Evolutionary conservation across 2,113 vertebrate genomes (phyloP).

Genomic region (Notothenia rossii): DNA sequence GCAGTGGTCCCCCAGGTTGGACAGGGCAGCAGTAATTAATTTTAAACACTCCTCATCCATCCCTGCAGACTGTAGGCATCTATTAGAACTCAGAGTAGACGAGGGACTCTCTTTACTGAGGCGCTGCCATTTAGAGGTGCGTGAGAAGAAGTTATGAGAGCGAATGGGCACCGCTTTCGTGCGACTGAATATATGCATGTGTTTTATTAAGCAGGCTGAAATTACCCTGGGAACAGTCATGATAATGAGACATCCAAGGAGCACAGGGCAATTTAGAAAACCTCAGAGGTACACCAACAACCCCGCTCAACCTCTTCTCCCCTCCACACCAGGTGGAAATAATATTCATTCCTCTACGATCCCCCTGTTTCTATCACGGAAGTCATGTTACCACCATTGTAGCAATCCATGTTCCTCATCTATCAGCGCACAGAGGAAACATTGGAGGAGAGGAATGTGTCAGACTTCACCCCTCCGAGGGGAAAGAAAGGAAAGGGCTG

Average conservation of each 20-base stretch:
- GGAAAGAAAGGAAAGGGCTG: constrained; percentile 71
- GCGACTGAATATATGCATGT: constrained; percentile 50
- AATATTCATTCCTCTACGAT: constrained; percentile 53
- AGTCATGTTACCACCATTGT: constrained; percentile 42
- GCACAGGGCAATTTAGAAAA: constrained; percentile 63
- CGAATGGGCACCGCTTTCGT: constrained; percentile 43
- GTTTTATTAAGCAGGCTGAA: constrained; percentile 69
- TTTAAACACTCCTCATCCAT: constrained; percentile 73
- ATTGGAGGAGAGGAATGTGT: constrained; percentile 73
- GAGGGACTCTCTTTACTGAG: constrained; percentile 49
- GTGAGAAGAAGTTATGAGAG: constrained; percentile 74
- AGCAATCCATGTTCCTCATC: constrained; percentile 54
- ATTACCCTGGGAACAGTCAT: constrained; percentile 71
- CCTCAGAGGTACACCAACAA: constrained; percentile 55
- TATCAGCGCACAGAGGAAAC: constrained; percentile 64
- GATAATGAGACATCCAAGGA: constrained; percentile 69
- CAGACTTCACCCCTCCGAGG: constrained; percentile 69
- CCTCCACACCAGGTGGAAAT: constrained; percentile 65
- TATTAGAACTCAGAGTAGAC: constrained; percentile 56
- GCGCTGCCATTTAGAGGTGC: constrained; percentile 65
- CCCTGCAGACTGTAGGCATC: constrained; percentile 55
- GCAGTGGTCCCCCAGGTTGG: constrained; percentile 66
- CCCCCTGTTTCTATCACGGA: constrained; percentile 44
- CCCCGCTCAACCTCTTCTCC: constrained; percentile 39
- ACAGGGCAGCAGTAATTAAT: constrained; percentile 73